phyloP scores from a whole-genome alignment of 2,797 vertebrate species.

The Spheniscus humboldti region DNA sequence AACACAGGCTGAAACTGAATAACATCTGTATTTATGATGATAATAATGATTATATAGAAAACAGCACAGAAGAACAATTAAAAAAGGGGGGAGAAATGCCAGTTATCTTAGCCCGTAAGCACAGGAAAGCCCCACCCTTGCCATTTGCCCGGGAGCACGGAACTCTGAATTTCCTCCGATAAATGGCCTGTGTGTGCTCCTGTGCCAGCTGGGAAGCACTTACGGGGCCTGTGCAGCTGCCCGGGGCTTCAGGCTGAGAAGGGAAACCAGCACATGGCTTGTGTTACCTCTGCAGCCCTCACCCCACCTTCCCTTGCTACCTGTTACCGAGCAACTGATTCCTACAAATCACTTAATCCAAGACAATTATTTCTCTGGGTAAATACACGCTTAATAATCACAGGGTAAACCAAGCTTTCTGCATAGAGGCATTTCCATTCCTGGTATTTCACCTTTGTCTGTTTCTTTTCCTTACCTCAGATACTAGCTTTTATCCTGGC shows the following conservation, averaged over 20 bases:
- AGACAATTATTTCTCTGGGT: background rate
- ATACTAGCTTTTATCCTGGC: background rate
- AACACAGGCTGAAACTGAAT: background rate
- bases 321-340: constrained; percentile 38
- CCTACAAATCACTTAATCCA: constrained; percentile 41
- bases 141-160: constrained; percentile 7
- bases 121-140: constrained; percentile 55
- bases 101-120: constrained; percentile 29
- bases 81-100: constrained; percentile 16
- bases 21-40: constrained; percentile 52
- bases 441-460: background rate
- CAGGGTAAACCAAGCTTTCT: background rate
- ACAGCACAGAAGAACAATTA: constrained; percentile 41
- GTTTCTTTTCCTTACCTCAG: background rate
- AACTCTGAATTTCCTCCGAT: background rate
- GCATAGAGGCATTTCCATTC: background rate
- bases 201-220: background rate
- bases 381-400: background rate
- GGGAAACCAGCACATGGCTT: background rate
- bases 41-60: constrained; percentile 46
- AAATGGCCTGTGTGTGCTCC: background rate
- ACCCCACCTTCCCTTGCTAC: background rate
- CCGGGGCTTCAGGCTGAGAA: background rate
- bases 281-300: background rate
- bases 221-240: background rate